These are phyloP conservation scores for Catharus fuscescens DNA, from an alignment of 2,113 vertebrate species.

Conservation along the genomic window DNA sequence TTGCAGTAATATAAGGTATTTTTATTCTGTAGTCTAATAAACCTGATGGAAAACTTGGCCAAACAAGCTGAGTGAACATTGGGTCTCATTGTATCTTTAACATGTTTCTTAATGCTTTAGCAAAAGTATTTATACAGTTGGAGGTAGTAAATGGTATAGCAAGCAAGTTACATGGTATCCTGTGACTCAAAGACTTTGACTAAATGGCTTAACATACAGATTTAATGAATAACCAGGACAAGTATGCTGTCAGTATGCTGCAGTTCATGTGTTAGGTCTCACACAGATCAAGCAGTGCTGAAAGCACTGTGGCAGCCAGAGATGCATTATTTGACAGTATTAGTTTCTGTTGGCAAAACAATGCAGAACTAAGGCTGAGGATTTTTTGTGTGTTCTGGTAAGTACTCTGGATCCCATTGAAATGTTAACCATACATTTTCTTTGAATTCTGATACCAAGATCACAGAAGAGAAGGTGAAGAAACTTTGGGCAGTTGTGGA, in stretches of 20 bases:
- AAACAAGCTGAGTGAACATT: background rate
- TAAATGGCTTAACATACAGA: background rate
- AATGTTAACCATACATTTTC: background rate
- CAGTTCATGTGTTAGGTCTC: background rate
- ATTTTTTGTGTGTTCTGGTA: background rate
- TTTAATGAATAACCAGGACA: background rate
- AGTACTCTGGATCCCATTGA: background rate
- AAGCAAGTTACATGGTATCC: background rate
- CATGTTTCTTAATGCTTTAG: background rate
- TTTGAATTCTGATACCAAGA: conserved; percentile 71
- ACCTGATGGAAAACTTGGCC: background rate
- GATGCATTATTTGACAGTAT: background rate
- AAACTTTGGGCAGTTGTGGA: conserved; percentile 89
- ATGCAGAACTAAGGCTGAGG: background rate
- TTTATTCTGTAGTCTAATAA: background rate
- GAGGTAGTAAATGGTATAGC: background rate
- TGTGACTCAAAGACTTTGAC: background rate
- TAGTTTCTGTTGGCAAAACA: background rate
- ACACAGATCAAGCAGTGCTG: background rate
- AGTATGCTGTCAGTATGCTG: background rate
- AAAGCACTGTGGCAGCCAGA: background rate
- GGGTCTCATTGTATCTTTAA: background rate
- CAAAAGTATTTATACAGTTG: background rate
- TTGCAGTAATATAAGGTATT: background rate
- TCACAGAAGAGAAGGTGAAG: conserved; percentile 85